A percentile compares a stretch with the other conserved stretches of the same genome.
phyloP scores from a whole-genome alignment of 1,140 invertebrate species.

The Sarcophaga bullata region DNA sequence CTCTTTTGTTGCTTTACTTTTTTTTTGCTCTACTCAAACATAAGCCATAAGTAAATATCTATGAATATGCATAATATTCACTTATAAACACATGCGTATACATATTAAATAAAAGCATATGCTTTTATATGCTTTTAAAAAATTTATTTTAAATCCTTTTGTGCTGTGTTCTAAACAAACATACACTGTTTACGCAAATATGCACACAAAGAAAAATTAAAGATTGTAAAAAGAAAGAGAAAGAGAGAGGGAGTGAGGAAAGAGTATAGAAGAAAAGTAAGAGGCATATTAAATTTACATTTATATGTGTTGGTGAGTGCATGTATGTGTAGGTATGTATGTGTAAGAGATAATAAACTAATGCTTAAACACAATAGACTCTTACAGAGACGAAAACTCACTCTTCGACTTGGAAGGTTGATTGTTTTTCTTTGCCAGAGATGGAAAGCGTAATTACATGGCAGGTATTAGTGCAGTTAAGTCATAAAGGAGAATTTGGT shows the following conservation, averaged over 20 bases:
- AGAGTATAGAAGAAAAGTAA: background rate
- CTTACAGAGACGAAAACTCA: too few species aligned
- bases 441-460: too few species aligned
- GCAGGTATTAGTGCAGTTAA: too few species aligned
- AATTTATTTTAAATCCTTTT: background rate
- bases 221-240: too few species aligned
- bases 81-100: background rate
- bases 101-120: constrained; percentile 6
- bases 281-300: background rate
- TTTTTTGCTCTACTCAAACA: background rate
- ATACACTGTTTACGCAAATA: background rate
- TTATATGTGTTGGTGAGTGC: background rate
- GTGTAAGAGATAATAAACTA: background rate
- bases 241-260: too few species aligned
- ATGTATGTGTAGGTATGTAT: background rate
- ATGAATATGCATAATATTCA: background rate
- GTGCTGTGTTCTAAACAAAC: background rate
- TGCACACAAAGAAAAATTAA: background rate
- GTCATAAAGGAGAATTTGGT: too few species aligned
- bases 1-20: background rate
- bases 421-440: too few species aligned
- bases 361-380: too few species aligned
- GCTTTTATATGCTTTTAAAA: background rate
- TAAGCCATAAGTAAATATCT: constrained; percentile 18
- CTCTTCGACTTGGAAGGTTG: too few species aligned